Evolutionary conservation across 2,888 invertebrate species (phyloP).

Genomic region (Lepidochrysops patricia): DNA sequence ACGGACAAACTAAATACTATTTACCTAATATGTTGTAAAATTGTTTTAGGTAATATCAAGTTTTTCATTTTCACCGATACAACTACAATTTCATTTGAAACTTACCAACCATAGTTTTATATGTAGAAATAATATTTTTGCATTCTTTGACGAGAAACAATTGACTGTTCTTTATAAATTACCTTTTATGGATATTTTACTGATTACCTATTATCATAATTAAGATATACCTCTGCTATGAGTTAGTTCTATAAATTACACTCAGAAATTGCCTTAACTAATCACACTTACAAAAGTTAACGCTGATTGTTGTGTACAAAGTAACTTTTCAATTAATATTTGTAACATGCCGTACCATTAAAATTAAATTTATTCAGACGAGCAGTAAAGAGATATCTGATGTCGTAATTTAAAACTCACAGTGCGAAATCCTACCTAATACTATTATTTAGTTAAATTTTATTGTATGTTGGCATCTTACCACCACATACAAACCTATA

Average conservation of each 20-base stretch:
- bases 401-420: not conserved
- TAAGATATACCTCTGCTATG: not conserved
- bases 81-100: not conserved
- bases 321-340: not conserved
- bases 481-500: slow-evolving; percentile 74
- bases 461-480: slow-evolving; percentile 71
- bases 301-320: not conserved
- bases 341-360: not conserved
- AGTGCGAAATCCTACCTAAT: slow-evolving; percentile 2
- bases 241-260: no score
- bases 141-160: not conserved
- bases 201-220: no score
- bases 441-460: slow-evolving; percentile 10
- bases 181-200: not conserved
- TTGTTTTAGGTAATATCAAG: not conserved
- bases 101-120: slow-evolving; percentile 4
- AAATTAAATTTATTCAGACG: no score
- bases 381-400: no score
- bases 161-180: not conserved
- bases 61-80: not conserved
- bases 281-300: not conserved
- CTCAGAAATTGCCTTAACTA: not conserved
- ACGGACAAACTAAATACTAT: not conserved
- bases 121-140: not conserved
- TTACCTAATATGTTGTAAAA: not conserved